Evolutionary conservation across 2,888 invertebrate genomes (phyloP).

Genomic region (Archips crataeganus): DNA sequence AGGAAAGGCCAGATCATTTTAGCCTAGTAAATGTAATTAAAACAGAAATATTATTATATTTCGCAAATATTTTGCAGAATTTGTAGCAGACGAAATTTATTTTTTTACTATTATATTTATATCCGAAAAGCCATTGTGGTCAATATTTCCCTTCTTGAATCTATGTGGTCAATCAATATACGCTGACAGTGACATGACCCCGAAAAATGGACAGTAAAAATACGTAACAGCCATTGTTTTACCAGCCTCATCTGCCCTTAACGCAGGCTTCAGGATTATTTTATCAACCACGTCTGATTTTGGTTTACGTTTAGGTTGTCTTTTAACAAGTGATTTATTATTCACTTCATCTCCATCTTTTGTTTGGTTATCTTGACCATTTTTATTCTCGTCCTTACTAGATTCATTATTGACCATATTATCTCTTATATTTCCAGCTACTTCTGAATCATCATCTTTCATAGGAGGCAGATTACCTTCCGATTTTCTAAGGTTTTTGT

Average conservation of each 20-base stretch:
- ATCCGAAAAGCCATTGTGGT: no score
- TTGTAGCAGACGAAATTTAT: no score
- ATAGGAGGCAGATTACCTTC: background rate
- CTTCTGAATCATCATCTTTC: background rate
- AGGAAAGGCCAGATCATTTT: no score
- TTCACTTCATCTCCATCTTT: background rate
- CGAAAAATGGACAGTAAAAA: slow-evolving; percentile 73
- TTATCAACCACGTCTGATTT: slow-evolving; percentile 1
- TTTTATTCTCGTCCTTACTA: background rate
- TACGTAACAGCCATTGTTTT: slow-evolving; percentile 56
- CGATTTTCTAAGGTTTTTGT: slow-evolving; percentile 53
- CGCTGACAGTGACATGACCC: slow-evolving; percentile 63
- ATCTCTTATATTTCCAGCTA: background rate
- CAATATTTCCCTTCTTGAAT: no score
- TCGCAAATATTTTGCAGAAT: no score
- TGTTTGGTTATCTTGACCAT: background rate
- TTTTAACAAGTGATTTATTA: background rate
- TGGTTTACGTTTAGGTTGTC: slow-evolving; percentile 6
- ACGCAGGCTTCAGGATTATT: slow-evolving; percentile 6
- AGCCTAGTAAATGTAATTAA: no score
- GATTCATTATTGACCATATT: background rate
- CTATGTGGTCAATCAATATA: slow-evolving; percentile 38
- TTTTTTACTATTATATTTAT: no score
- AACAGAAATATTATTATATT: no score
- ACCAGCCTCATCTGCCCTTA: background rate